phyloP scores from a whole-genome alignment of 2,888 invertebrate species.

The Drosophila neotestacea region DNA sequence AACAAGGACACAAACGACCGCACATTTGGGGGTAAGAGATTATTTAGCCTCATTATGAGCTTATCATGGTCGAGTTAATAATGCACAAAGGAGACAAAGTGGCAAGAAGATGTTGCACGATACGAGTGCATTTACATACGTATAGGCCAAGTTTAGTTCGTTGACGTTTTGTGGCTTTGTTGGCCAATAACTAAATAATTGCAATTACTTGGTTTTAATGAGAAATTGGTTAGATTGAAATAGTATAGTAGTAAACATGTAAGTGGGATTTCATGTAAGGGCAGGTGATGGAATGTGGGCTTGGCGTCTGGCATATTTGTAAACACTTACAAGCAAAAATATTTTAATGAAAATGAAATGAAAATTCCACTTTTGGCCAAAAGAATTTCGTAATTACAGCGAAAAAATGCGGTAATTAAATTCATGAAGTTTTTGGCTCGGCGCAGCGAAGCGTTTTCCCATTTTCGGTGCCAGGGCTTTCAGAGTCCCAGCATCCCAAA shows the following conservation, averaged over 20 bases:
- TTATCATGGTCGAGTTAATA: constrained; percentile 75
- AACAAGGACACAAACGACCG: constrained; percentile 26
- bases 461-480: constrained; percentile 34
- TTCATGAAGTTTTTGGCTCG: constrained; percentile 77
- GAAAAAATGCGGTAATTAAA: constrained; percentile 78
- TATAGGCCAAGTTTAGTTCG: constrained; percentile 11
- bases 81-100: constrained; percentile 63
- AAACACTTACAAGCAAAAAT: constrained; percentile 74
- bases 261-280: neutral
- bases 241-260: constrained; percentile 4
- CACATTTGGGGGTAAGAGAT: constrained; percentile 58
- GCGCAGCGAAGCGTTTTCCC: constrained; percentile 57
- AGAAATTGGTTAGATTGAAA: constrained; percentile 24
- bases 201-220: constrained; percentile 31
- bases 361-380: constrained; percentile 78
- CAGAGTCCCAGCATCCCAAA: constrained; percentile 31
- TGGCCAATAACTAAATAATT: constrained; percentile 77
- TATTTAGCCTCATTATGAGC: constrained; percentile 74
- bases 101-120: constrained; percentile 51
- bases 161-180: constrained; percentile 72
- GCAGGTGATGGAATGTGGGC: constrained; percentile 5
- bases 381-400: constrained; percentile 80
- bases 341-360: constrained; percentile 79
- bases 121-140: neutral
- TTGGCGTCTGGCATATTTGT: constrained; percentile 66